phyloP scores from a whole-genome alignment of 1,140 invertebrate species.

The Danaus plexippus region DNA sequence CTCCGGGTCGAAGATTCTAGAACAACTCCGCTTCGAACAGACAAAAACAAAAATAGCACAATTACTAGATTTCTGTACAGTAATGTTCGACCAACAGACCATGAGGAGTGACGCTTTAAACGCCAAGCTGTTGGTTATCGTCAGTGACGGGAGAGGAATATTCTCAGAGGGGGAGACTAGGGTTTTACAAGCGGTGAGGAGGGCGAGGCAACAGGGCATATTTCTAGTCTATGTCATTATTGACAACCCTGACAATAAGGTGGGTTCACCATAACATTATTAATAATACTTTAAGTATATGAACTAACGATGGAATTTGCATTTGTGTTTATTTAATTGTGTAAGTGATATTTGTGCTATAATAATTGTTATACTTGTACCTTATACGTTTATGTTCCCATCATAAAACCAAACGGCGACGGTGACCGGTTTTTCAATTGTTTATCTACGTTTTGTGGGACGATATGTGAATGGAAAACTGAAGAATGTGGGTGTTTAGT shows the following conservation, averaged over 20 bases:
- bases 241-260: constrained; percentile 93
- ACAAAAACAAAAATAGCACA: constrained; percentile 85
- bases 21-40: constrained; percentile 86
- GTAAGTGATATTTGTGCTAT: background rate
- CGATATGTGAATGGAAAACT: too few species aligned
- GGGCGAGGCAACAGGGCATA: constrained; percentile 84
- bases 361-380: background rate
- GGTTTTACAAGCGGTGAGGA: constrained; percentile 84
- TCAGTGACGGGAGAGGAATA: constrained; percentile 95
- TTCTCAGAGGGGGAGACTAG: constrained; percentile 89
- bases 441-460: too few species aligned
- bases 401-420: background rate
- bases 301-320: too few species aligned
- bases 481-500: too few species aligned
- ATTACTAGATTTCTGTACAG: constrained; percentile 83
- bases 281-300: too few species aligned
- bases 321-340: too few species aligned
- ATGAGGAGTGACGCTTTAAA: constrained; percentile 75
- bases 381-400: constrained; percentile 13
- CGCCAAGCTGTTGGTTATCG: constrained; percentile 89
- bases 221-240: constrained; percentile 97
- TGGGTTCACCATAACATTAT: constrained; percentile 50
- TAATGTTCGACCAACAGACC: constrained; percentile 76
- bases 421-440: too few species aligned
- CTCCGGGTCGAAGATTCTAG: constrained; percentile 83